Percentiles rank a stretch among this genome's conserved stretches.
These are phyloP conservation scores for Harpagifer antarcticus DNA, from an alignment of 2,797 vertebrate species.

Conservation along the genomic window DNA sequence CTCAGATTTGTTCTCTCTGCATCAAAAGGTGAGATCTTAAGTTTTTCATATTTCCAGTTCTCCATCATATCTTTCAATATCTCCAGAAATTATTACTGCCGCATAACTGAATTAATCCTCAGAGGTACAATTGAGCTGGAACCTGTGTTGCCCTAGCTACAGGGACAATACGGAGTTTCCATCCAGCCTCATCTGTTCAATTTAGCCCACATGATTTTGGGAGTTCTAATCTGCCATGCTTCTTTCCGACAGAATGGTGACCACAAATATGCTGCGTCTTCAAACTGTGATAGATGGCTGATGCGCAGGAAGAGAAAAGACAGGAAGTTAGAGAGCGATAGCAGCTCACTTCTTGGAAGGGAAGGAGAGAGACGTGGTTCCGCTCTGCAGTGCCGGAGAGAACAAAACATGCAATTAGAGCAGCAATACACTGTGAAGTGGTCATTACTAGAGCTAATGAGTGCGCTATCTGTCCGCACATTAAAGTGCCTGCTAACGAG, in stretches of 20 bases:
- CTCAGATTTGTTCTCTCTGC: constrained; percentile 51
- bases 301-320: constrained; percentile 46
- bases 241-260: constrained; percentile 63
- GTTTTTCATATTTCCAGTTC: constrained; percentile 68
- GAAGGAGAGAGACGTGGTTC: constrained; percentile 59
- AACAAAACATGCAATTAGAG: constrained; percentile 86
- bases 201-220: constrained; percentile 63
- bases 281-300: constrained; percentile 69
- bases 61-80: constrained; percentile 65
- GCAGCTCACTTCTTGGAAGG: constrained; percentile 55
- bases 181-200: constrained; percentile 76
- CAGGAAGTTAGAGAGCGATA: constrained; percentile 61
- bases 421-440: constrained; percentile 76
- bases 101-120: constrained; percentile 76
- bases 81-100: constrained; percentile 76
- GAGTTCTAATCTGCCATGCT: constrained; percentile 66
- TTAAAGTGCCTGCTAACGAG: constrained; percentile 85
- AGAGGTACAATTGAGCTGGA: constrained; percentile 66
- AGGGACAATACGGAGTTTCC: constrained; percentile 62
- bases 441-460: constrained; percentile 87
- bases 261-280: constrained; percentile 60
- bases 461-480: constrained; percentile 82
- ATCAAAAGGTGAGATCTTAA: constrained; percentile 80
- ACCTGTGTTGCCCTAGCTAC: constrained; percentile 72
- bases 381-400: constrained; percentile 60